Evolutionary conservation across 2,888 invertebrate species (phyloP).

Genomic region (Erynnis tages): DNA sequence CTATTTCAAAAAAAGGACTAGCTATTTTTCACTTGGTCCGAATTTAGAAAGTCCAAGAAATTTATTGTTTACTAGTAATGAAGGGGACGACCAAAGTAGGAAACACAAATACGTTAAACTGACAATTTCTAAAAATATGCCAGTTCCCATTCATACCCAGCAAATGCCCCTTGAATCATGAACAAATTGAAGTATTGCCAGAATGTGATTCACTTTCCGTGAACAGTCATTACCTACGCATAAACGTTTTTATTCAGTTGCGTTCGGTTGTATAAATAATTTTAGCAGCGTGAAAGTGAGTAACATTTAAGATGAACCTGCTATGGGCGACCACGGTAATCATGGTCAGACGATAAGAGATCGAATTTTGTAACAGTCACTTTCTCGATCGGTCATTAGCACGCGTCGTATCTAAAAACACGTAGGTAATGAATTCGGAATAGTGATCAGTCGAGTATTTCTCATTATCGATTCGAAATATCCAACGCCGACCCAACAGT

Average conservation of each 20-base stretch:
- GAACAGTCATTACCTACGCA: conserved; percentile 28
- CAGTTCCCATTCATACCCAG: neutral
- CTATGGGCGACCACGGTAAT: conserved; percentile 13
- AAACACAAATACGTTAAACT: too few relatives aligned
- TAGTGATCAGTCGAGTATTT: conserved; percentile 15
- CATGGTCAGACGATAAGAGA: conserved; percentile 27
- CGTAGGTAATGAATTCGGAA: conserved; percentile 19
- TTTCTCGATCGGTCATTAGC: conserved; percentile 28
- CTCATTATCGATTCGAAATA: conserved; percentile 7
- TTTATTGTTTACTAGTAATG: too few relatives aligned
- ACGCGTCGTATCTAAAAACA: conserved; percentile 17
- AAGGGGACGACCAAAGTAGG: too few relatives aligned
- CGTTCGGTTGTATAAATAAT: conserved; percentile 27
- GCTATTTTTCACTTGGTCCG: too few relatives aligned
- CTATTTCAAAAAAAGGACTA: too few relatives aligned
- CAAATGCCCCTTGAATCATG: conserved; percentile 7
- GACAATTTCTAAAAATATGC: neutral
- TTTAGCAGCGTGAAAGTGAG: conserved; percentile 30
- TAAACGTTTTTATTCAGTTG: conserved; percentile 14
- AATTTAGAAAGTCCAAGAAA: too few relatives aligned
- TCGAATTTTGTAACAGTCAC: conserved; percentile 29
- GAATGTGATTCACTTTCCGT: conserved; percentile 39
- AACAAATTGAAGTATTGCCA: conserved; percentile 38
- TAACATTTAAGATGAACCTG: conserved; percentile 7
- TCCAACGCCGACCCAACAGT: neutral